Evolutionary conservation across 2,113 vertebrate species (phyloP).

Genomic region (Anguilla rostrata): DNA sequence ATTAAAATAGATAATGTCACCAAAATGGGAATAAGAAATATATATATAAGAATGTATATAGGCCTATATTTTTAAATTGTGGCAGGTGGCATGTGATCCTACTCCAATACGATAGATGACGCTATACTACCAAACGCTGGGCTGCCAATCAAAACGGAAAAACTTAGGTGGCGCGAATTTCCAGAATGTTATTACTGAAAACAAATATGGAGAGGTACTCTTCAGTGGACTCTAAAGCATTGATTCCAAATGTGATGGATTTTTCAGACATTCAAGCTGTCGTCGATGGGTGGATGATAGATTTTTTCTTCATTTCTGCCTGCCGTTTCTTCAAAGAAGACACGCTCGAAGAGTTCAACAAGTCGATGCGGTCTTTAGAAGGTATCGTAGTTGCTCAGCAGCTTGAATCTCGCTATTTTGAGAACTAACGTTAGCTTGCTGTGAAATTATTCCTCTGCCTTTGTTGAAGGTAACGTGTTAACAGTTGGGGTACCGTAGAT

Average conservation of each 20-base stretch:
- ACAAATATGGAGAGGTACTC: not conserved
- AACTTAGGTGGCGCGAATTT: not conserved
- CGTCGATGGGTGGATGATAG: conserved; percentile 58
- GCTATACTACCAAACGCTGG: not conserved
- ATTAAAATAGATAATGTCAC: too few species aligned
- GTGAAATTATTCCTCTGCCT: too few species aligned
- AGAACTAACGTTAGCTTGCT: too few species aligned
- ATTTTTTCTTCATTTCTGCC: conserved; percentile 61
- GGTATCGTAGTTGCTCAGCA: conserved; percentile 40
- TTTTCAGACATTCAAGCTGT: conserved; percentile 38
- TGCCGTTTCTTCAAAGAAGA: conserved; percentile 59
- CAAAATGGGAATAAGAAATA: too few species aligned
- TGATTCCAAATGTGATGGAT: not conserved
- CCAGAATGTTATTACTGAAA: not conserved
- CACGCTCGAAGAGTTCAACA: conserved; percentile 48
- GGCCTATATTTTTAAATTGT: too few species aligned
- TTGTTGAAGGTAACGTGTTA: not conserved
- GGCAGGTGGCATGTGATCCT: not conserved
- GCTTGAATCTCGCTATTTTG: not conserved
- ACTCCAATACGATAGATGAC: conserved; percentile 21
- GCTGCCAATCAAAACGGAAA: not conserved
- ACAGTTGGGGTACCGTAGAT: too few species aligned
- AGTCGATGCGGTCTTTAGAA: conserved; percentile 46
- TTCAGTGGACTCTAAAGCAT: not conserved
- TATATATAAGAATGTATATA: too few species aligned